phyloP scores from a whole-genome alignment of 1,140 invertebrate species.

The Dreissena polymorpha region DNA sequence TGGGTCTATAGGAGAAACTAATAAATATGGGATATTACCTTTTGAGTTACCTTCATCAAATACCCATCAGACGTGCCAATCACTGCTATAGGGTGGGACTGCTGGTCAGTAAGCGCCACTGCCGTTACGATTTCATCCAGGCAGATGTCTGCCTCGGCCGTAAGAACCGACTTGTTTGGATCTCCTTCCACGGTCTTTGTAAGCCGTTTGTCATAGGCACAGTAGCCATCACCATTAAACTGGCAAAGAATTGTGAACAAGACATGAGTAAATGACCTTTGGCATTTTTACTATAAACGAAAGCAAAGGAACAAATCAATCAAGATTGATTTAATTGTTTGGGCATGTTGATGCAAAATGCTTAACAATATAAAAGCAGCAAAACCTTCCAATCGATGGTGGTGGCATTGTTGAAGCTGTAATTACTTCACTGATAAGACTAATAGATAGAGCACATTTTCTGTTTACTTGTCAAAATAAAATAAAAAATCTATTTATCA shows the following conservation, averaged over 20 bases:
- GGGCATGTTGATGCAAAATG: too few species aligned
- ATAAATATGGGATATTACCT: neutral
- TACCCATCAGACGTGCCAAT: conserved; percentile 61
- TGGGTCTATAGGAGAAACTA: too few species aligned
- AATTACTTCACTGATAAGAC: too few species aligned
- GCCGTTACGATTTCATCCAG: conserved; percentile 56
- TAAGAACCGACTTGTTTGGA: neutral
- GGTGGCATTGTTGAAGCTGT: too few species aligned
- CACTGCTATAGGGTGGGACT: conserved; percentile 50
- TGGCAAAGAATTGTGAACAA: conserved; percentile 10
- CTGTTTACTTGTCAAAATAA: too few species aligned
- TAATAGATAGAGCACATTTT: too few species aligned
- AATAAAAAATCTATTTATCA: too few species aligned
- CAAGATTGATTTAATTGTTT: too few species aligned
- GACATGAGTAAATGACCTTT: neutral
- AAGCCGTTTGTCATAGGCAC: conserved; percentile 25
- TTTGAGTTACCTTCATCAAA: conserved; percentile 61
- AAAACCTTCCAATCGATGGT: too few species aligned
- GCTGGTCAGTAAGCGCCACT: conserved; percentile 49
- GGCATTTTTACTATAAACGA: too few species aligned
- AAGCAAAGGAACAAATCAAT: too few species aligned
- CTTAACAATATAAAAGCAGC: too few species aligned
- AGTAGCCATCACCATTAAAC: conserved; percentile 1
- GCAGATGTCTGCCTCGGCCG: conserved; percentile 33
- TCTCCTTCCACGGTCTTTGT: neutral